Evolutionary conservation across 2,113 vertebrate genomes (phyloP), one percentile per base, ranked within the genome.

Genomic region (Grammomys surdaster): DNA sequence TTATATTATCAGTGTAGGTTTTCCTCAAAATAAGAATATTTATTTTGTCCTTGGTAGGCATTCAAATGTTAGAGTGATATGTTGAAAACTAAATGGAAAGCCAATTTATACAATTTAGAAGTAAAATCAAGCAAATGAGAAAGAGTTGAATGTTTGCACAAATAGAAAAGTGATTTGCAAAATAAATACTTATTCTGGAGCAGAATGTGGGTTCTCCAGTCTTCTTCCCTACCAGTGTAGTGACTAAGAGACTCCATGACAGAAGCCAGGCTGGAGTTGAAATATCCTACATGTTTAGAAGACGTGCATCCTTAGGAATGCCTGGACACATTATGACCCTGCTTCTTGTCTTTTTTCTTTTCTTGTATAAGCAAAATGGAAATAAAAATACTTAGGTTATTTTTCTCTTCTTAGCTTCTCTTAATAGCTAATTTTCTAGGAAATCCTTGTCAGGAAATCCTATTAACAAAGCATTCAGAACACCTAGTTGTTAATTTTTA

Each of bases 11-110:
- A 90, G 75, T 16, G 80, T 81, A 91, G 6, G 6, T 69, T 84
- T 96, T 31, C 17, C 43, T 88, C 60, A 93, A 87, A 97, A 89
- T 75, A 96, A 36, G 20, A 94, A 54, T 86, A 96, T 95, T 96
- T 95, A 84, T 93, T 75, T 78, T 85, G 94, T 58, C 13, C 17
- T 92, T 51, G n/a, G 54, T 56, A 96, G 88, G 31, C 9, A 84
- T 81, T 76, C 40, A 94, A 78, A 86, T 81, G 36, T 67, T 96
- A 95, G 17, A 90, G 16, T 80, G 77, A 69, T 84, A 94, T 24
- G 10, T 3, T 95, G 60, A 88, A 97, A 93, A 87, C 13, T 43
- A 31, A 89, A 95, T 63, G 92, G 43, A 73, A 86, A 51, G 24
- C 11, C 94, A 77, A 70, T 26, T 65, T 95, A 89, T 87, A 73